Evolutionary conservation across 2,113 vertebrate species (phyloP).

Genomic region (Campylomormyrus numenius): DNA sequence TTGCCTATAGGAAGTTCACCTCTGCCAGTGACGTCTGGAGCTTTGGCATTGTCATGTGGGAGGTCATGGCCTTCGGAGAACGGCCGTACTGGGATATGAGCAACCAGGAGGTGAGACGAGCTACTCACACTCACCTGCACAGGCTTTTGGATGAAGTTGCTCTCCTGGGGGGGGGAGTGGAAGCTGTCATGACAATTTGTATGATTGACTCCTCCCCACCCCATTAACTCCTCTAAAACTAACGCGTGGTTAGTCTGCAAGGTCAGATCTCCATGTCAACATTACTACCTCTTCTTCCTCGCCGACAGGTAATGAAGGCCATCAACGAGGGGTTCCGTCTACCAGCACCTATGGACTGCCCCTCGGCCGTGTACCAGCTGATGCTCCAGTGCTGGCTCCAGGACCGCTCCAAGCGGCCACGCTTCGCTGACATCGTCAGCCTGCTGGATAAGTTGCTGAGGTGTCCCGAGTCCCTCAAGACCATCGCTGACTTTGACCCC

Average conservation of each 20-base stretch:
- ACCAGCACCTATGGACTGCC: constrained; percentile 87
- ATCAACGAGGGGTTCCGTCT: constrained; percentile 93
- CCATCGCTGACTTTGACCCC: constrained; percentile 84
- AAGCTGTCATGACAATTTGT: not conserved
- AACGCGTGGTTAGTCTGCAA: not conserved
- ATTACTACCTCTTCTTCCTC: not conserved
- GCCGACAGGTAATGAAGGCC: constrained; percentile 86
- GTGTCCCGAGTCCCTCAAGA: constrained; percentile 79
- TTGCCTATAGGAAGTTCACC: constrained; percentile 92
- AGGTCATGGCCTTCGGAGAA: constrained; percentile 92
- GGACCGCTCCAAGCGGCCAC: constrained; percentile 77
- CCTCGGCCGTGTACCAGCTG: constrained; percentile 88
- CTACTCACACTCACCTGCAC: not conserved
- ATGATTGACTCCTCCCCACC: not conserved
- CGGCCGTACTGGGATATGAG: constrained; percentile 97
- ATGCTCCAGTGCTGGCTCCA: constrained; percentile 97
- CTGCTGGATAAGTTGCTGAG: constrained; percentile 86
- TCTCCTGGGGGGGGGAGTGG: not conserved
- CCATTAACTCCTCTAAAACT: not conserved
- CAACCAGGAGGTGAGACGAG: constrained; percentile 70
- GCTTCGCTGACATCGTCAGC: constrained; percentile 82
- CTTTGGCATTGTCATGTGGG: constrained; percentile 97
- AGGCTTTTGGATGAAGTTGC: not conserved
- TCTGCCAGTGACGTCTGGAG: constrained; percentile 96
- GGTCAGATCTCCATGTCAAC: not conserved